phyloP scores from a whole-genome alignment of 2,888 invertebrate species.

The Caenorhabditis macrosperma region DNA sequence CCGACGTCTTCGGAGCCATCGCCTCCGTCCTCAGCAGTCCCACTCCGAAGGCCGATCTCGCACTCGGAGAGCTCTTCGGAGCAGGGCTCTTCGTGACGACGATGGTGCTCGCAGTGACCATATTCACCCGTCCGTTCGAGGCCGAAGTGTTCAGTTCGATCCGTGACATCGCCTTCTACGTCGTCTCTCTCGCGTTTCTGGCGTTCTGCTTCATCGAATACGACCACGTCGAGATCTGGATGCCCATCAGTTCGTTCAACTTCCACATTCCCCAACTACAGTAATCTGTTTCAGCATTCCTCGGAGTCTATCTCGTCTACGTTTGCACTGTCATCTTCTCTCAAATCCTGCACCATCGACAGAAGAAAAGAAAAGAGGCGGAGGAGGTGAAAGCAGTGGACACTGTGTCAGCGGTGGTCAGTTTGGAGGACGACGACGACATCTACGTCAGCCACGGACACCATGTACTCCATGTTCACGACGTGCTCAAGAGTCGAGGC shows the following conservation, averaged over 20 bases:
- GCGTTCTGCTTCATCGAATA: conserved; percentile 82
- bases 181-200: conserved; percentile 82
- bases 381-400: conserved; percentile 14
- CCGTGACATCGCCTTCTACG: conserved; percentile 83
- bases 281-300: conserved; percentile 81
- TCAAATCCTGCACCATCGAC: conserved; percentile 61
- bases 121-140: conserved; percentile 83
- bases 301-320: conserved; percentile 82
- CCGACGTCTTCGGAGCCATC: conserved; percentile 85
- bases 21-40: conserved; percentile 81
- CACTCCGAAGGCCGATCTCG: conserved; percentile 81
- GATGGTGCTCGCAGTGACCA: conserved; percentile 84
- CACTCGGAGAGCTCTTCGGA: conserved; percentile 81
- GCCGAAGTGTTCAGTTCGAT: conserved; percentile 81
- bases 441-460: conserved; percentile 53
- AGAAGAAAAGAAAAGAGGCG: conserved; percentile 9
- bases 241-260: conserved; percentile 82
- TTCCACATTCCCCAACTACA: no score
- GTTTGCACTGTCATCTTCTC: conserved; percentile 82
- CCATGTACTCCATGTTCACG: conserved; percentile 40
- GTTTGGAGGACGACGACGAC: conserved; percentile 40
- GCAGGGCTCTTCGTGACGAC: conserved; percentile 85
- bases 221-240: conserved; percentile 82
- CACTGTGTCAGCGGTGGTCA: conserved; percentile 1
- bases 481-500: conserved; percentile 19